Conservation (phyloP, 1,140 invertebrate species). For the Bombus sibiricus region DNA sequence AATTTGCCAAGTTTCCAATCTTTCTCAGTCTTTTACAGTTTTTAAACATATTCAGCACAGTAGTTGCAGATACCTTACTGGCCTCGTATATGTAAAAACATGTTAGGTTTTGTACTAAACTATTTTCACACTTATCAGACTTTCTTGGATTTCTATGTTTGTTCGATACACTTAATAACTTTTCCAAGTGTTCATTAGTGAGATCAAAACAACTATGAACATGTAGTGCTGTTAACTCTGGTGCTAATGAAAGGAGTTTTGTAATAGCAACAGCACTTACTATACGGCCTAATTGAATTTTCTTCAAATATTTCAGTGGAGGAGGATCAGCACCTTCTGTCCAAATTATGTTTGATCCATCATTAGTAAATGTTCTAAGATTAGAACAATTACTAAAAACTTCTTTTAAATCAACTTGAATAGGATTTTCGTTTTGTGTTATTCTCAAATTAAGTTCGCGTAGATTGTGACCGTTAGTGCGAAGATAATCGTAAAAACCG, state of each 20-base stretch:
- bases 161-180: slow-evolving; percentile 41
- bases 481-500: slow-evolving; percentile 79
- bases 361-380: slow-evolving; percentile 74
- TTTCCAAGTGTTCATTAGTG: slow-evolving; percentile 75
- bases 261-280: slow-evolving; percentile 75
- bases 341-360: slow-evolving; percentile 78
- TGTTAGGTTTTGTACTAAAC: slow-evolving; percentile 75
- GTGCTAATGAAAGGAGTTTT: slow-evolving; percentile 76
- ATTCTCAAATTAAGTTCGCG: slow-evolving; percentile 78
- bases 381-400: slow-evolving; percentile 77
- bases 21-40: slow-evolving; percentile 75
- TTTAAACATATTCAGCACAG: slow-evolving; percentile 76
- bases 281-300: slow-evolving; percentile 78
- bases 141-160: slow-evolving; percentile 25
- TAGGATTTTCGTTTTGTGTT: slow-evolving; percentile 66
- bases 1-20: slow-evolving; percentile 82
- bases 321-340: slow-evolving; percentile 69
- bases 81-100: slow-evolving; percentile 83
- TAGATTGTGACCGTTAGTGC: slow-evolving; percentile 75
- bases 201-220: slow-evolving; percentile 81
- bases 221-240: slow-evolving; percentile 77
- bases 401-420: slow-evolving; percentile 77
- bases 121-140: slow-evolving; percentile 62
- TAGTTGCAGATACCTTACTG: slow-evolving; percentile 75
- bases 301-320: slow-evolving; percentile 69